A percentile compares a stretch with the other conserved stretches of the same genome.
Conservation (phyloP, 1,140 invertebrate species). For the Drosophila sturtevanti region DNA sequence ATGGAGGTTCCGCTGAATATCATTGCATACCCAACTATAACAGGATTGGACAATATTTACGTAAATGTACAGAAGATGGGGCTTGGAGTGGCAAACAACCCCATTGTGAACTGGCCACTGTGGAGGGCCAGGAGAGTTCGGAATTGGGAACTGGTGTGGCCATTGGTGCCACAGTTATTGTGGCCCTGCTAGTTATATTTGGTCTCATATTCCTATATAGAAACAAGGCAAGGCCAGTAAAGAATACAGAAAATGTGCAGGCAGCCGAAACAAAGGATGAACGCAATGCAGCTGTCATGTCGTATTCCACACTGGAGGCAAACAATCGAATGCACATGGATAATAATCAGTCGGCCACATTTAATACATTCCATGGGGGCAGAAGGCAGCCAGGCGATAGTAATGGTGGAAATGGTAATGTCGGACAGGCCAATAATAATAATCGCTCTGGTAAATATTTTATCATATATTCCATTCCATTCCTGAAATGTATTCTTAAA, state of each 20-base stretch:
- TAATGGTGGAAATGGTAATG: conserved; percentile 7
- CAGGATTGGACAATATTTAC: conserved; percentile 90
- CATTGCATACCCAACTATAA: conserved; percentile 93
- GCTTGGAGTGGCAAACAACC: conserved; percentile 93
- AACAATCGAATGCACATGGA: conserved; percentile 74
- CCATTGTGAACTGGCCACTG: conserved; percentile 86
- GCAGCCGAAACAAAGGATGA: conserved; percentile 92
- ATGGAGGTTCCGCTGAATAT: conserved; percentile 92
- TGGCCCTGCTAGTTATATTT: conserved; percentile 89
- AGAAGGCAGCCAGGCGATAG: not conserved
- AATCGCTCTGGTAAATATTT: conserved; percentile 55
- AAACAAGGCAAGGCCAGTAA: conserved; percentile 91
- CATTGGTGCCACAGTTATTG: conserved; percentile 89
- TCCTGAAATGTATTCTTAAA: no score
- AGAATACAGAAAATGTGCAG: conserved; percentile 94
- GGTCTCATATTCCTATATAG: conserved; percentile 88
- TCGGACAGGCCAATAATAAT: conserved; percentile 40
- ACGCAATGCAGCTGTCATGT: conserved; percentile 92
- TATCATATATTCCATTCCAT: no score
- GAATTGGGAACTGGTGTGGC: conserved; percentile 90
- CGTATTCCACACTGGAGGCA: conserved; percentile 86
- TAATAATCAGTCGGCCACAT: conserved; percentile 75
- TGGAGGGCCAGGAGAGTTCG: conserved; percentile 88
- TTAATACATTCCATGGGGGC: conserved; percentile 78
- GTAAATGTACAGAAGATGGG: conserved; percentile 92